phyloP scores from a whole-genome alignment of 64 coral and sea anemone species.

The Catalaphyllia jardinei region DNA sequence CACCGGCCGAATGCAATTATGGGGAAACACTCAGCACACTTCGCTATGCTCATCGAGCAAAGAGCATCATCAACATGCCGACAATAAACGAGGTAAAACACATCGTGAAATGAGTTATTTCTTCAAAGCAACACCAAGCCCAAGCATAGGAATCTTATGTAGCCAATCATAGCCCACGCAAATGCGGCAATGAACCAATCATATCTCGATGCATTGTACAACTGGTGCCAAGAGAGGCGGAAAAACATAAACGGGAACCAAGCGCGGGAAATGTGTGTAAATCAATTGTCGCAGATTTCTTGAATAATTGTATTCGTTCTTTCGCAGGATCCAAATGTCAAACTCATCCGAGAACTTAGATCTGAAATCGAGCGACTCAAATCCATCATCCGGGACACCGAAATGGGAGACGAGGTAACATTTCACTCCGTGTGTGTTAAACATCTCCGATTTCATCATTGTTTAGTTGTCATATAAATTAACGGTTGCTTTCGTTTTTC shows the following conservation, averaged over 20 bases:
- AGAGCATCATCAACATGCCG: conserved; percentile 94
- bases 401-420: conserved; percentile 27
- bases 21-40: conserved; percentile 95
- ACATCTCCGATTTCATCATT: neutral
- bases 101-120: neutral
- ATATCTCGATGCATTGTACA: neutral
- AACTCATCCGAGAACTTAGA: conserved; percentile 91
- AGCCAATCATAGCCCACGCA: too few species aligned
- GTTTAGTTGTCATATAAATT: neutral
- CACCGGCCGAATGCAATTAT: conserved; percentile 91
- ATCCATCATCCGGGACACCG: conserved; percentile 43
- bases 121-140: too few species aligned
- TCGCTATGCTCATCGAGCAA: conserved; percentile 91
- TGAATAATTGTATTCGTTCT: neutral
- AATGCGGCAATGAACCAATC: neutral
- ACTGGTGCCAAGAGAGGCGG: neutral
- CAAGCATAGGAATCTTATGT: too few species aligned
- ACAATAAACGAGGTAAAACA: conserved; percentile 89
- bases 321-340: conserved; percentile 93
- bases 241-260: neutral
- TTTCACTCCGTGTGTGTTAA: neutral
- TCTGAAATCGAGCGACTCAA: conserved; percentile 92
- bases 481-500: neutral
- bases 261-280: neutral
- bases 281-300: neutral